phyloP scores from a whole-genome alignment of 2,888 invertebrate genomes.

The Itoplectis maculator region DNA sequence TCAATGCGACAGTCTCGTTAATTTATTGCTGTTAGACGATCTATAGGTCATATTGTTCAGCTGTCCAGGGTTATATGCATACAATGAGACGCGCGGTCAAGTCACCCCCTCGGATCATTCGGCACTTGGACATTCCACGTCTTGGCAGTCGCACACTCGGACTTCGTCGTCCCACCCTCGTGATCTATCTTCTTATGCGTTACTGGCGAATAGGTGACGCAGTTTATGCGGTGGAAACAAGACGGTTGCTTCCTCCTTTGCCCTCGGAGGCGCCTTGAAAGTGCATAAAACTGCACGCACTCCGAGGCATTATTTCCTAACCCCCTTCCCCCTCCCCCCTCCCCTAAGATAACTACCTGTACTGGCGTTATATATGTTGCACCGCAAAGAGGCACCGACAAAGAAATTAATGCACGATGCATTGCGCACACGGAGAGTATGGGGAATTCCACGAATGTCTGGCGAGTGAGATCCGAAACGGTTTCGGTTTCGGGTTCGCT shows the following conservation, averaged over 20 bases:
- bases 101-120: constrained; percentile 43
- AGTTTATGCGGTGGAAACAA: constrained; percentile 52
- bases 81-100: constrained; percentile 78
- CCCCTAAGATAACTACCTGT: constrained; percentile 13
- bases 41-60: too few species aligned
- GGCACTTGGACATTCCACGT: constrained; percentile 37
- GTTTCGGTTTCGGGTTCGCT: constrained; percentile 62
- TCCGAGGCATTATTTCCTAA: background rate
- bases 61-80: constrained; percentile 80
- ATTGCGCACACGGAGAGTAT: constrained; percentile 44
- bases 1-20: background rate
- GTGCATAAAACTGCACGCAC: background rate
- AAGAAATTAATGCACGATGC: constrained; percentile 62
- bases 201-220: constrained; percentile 53
- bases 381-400: constrained; percentile 44
- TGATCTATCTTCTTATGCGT: constrained; percentile 16
- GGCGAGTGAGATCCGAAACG: constrained; percentile 59
- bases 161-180: constrained; percentile 34
- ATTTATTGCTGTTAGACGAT: too few species aligned
- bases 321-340: background rate
- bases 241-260: constrained; percentile 45
- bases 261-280: constrained; percentile 15
- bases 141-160: constrained; percentile 15
- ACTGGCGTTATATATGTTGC: background rate
- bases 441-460: constrained; percentile 62